These are phyloP conservation scores for Pantherophis vulpinus DNA, from an alignment of 2,797 vertebrate genomes.

Conservation along the genomic window DNA sequence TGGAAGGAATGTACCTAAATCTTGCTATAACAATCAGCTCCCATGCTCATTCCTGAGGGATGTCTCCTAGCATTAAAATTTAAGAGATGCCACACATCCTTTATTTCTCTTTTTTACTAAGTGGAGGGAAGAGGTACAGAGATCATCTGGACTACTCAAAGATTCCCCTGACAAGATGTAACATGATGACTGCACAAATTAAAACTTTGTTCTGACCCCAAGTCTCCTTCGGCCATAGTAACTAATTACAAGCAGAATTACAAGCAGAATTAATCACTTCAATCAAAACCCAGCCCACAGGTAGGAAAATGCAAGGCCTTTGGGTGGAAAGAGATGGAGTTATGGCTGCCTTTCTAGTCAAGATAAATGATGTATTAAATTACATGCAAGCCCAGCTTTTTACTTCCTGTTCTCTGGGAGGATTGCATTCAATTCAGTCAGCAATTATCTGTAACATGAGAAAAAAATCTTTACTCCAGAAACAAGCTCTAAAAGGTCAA, in stretches of 20 bases:
- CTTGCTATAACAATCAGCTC: background rate
- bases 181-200: background rate
- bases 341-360: conserved; percentile 46
- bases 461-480: conserved; percentile 85
- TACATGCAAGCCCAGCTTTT: conserved; percentile 71
- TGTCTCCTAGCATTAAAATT: background rate
- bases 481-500: conserved; percentile 81
- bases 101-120: background rate
- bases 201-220: background rate
- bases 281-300: background rate
- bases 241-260: conserved; percentile 4
- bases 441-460: conserved; percentile 88
- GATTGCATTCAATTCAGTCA: conserved; percentile 83
- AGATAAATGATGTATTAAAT: conserved; percentile 74
- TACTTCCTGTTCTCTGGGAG: conserved; percentile 76
- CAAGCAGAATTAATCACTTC: background rate
- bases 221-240: background rate
- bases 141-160: background rate
- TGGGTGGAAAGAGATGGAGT: conserved; percentile 46
- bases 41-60: background rate
- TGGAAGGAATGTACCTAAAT: background rate
- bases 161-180: background rate
- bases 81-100: background rate
- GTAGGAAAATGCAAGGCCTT: conserved; percentile 37
- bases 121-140: background rate